phyloP scores from a whole-genome alignment of 2,113 vertebrate species.

The Xiphias gladius region DNA sequence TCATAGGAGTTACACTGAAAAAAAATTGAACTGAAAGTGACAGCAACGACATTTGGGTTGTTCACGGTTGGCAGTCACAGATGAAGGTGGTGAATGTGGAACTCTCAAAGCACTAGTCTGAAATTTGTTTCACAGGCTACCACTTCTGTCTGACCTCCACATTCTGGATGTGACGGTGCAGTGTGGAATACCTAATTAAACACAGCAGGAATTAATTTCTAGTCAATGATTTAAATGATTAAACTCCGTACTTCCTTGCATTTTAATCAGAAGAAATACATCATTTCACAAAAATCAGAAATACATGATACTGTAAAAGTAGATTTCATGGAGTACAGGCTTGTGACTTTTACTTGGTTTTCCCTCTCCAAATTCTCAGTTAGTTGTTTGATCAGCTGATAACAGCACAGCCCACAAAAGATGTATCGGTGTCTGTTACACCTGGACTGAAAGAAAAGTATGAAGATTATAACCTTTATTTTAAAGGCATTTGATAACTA shows the following conservation, averaged over 20 bases:
- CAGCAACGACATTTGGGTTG: background rate
- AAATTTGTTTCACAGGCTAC: background rate
- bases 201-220: background rate
- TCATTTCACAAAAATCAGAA: too few relatives aligned
- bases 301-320: background rate
- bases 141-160: background rate
- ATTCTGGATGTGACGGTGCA: background rate
- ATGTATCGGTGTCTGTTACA: too few relatives aligned
- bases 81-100: background rate
- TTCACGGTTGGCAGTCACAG: background rate
- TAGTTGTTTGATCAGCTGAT: too few relatives aligned
- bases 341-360: too few relatives aligned
- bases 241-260: background rate
- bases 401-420: too few relatives aligned
- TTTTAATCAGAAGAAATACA: background rate
- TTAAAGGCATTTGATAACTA: too few relatives aligned
- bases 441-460: too few relatives aligned
- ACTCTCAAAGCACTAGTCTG: background rate
- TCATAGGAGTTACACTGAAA: background rate
- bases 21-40: background rate
- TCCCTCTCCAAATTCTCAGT: too few relatives aligned
- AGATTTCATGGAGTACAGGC: too few relatives aligned
- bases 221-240: background rate
- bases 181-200: background rate
- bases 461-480: too few relatives aligned